A percentile compares a stretch with the other conserved stretches of the same genome.
phyloP scores from a whole-genome alignment of 2,797 vertebrate genomes.

The Artibeus lituratus region DNA sequence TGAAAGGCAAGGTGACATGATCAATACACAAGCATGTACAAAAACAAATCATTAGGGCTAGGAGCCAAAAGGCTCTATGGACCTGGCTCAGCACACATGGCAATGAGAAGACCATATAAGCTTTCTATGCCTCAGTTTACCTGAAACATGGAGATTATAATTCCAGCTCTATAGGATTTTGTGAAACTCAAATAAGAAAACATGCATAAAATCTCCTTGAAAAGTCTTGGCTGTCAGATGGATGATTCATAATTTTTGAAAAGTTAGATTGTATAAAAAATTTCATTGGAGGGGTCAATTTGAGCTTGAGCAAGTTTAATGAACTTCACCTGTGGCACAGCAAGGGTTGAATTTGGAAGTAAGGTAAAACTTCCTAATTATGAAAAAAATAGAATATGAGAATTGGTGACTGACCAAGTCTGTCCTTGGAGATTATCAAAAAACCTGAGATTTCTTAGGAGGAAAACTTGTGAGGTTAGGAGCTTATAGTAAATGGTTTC shows the following conservation, averaged over 20 bases:
- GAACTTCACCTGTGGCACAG: not conserved
- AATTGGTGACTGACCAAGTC: not conserved
- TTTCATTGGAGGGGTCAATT: not conserved
- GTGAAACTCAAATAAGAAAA: not conserved
- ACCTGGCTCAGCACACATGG: not conserved
- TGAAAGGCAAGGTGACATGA: slow-evolving; percentile 16
- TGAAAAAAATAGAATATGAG: not conserved
- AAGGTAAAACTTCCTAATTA: not conserved
- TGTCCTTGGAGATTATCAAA: not conserved
- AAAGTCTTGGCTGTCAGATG: not conserved
- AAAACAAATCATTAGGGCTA: slow-evolving; percentile 40
- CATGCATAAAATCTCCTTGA: not conserved
- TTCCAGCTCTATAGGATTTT: not conserved
- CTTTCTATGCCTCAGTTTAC: not conserved
- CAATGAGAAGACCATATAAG: not conserved
- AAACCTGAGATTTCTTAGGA: not conserved
- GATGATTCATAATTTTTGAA: not conserved
- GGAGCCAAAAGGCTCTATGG: not conserved
- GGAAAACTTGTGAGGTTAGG: not conserved
- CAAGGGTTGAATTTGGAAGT: not conserved
- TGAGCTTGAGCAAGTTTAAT: not conserved
- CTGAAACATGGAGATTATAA: not conserved
- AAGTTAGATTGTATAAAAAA: slow-evolving; percentile 28
- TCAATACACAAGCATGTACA: not conserved
- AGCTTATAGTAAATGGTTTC: not conserved